Base-by-base conservation (phyloP, 2,888 invertebrate genomes). In the Lingula anatina region DNA sequence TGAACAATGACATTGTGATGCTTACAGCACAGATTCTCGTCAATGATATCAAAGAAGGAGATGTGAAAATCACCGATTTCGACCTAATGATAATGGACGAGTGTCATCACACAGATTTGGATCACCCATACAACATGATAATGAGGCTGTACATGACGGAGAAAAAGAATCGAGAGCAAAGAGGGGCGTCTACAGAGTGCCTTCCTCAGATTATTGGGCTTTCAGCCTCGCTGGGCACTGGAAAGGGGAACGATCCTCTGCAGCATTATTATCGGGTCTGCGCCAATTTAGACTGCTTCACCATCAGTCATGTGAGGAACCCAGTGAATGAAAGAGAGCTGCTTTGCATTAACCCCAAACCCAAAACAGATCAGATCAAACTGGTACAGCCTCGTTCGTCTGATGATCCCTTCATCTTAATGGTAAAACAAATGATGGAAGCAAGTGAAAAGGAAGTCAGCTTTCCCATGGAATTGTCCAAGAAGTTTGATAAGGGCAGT, bases 111-210 rank as follows among this genome's bases (percentile, higher is more conserved):
- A 55, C 54, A 21, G 46, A 47, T 20, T 31, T 46, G 15, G 35
- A 43, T 7, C 55, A 55, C 43, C 55, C 55, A 7, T 55, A 54
- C 47, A 51, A 50, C 43, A 41, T 42, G 20, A 52, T 55, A n/a
- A 52, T 55, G 54, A 27, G 35, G 24, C 20, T 40, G 18, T 49
- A 49, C 27, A 43, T 31, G 7, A 39, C 7, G 18, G n/a, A 39
- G 39, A 39, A 20, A 18, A 9, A 15, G 9, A 15, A 12, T 12
- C 9, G 31, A 31, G 31, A 31, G 15, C n/a, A n/a, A n/a, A n/a
- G n/a, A n/a, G n/a, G n/a, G n/a, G n/a, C n/a, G n/a, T n/a, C n/a
- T n/a, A n/a, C n/a, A n/a, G 31, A 12, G 31, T 9, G 31, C 31
- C 15, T 31, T 9, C 31, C 31, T 12, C 31, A 31, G 15, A 15